These are phyloP conservation scores for Spinus olivaceus DNA, from an alignment of 2,797 vertebrate genomes.

Conservation along the genomic window DNA sequence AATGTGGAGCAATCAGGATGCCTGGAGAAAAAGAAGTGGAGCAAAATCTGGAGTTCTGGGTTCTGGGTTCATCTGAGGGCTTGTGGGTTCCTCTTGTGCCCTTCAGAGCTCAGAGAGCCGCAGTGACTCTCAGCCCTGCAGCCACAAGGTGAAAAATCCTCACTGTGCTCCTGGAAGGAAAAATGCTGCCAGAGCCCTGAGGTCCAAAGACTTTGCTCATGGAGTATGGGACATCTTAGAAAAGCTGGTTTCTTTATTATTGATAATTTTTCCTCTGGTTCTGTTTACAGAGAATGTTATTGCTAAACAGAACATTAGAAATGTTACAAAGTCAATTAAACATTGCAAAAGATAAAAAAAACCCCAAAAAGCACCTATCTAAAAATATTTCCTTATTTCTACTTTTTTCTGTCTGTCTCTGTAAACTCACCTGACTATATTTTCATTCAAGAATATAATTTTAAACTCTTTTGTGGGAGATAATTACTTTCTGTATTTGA, in stretches of 20 bases:
- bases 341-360: not conserved
- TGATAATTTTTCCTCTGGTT: not conserved
- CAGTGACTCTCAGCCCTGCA: rapidly evolving
- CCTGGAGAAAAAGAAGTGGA: not conserved
- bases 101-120: not conserved
- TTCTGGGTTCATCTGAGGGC: not conserved
- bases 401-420: not conserved
- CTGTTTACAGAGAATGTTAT: not conserved
- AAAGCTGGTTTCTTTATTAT: not conserved
- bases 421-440: not conserved
- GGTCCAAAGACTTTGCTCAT: not conserved
- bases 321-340: not conserved
- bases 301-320: not conserved
- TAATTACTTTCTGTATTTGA: not conserved
- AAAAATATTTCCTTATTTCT: not conserved
- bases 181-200: not conserved
- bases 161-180: not conserved
- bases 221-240: not conserved
- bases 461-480: not conserved
- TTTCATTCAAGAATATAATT: not conserved
- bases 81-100: not conserved
- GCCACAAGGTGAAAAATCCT: not conserved
- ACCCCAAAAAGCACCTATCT: not conserved
- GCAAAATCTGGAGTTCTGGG: not conserved
- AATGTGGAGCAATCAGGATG: not conserved